Evolutionary conservation across 1,140 invertebrate species (phyloP).

Genomic region (Habropoda laboriosa): DNA sequence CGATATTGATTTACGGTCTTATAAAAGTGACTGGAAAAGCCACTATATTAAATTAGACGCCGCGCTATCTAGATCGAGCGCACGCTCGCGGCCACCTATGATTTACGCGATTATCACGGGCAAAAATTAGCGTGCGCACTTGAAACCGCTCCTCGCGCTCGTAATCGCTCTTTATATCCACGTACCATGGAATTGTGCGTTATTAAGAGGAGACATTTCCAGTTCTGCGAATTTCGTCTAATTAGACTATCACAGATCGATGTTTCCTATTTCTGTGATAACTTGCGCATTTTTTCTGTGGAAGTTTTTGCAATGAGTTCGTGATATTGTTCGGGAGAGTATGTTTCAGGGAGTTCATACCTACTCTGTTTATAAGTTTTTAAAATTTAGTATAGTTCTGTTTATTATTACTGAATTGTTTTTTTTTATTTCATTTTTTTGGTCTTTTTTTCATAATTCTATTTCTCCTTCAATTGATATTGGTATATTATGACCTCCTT

Average conservation of each 20-base stretch:
- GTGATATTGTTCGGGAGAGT: no score
- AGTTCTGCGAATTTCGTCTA: neutral
- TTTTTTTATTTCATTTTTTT: no score
- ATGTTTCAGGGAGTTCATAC: no score
- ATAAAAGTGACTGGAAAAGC: slow-evolving; percentile 53
- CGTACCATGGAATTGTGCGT: neutral
- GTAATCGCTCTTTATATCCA: slow-evolving; percentile 9
- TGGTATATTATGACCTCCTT: no score
- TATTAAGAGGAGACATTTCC: slow-evolving; percentile 21
- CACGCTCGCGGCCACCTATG: slow-evolving; percentile 6
- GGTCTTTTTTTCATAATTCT: no score
- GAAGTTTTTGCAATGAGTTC: no score
- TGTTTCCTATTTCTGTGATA: no score
- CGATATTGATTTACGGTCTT: slow-evolving; percentile 41
- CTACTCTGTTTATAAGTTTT: no score
- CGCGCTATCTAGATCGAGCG: slow-evolving; percentile 30
- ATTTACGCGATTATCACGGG: slow-evolving; percentile 42
- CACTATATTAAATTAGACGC: slow-evolving; percentile 59
- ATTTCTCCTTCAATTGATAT: no score
- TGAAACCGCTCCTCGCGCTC: neutral
- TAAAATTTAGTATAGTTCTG: no score
- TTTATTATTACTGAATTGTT: no score
- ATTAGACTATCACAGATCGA: neutral
- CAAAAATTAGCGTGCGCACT: slow-evolving; percentile 49
- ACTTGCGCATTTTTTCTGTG: no score